A percentile compares a stretch with the other conserved stretches of the same genome.
phyloP scores from a whole-genome alignment of 2,888 invertebrate genomes.

The Dryobotodes eremita region DNA sequence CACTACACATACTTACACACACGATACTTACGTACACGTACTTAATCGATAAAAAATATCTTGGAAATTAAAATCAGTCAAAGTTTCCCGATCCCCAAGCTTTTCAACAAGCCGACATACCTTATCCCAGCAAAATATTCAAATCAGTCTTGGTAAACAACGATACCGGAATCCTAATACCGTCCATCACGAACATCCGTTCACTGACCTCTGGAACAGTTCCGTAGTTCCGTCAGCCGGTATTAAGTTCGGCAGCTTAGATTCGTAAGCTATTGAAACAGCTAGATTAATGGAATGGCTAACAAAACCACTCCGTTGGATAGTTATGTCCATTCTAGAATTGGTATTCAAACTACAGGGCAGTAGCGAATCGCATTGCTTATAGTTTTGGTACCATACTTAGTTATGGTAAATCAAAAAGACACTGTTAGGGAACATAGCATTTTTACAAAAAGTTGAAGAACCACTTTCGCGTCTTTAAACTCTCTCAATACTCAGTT shows the following conservation, averaged over 20 bases:
- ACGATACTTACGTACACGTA: neutral
- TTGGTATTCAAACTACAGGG: conserved; percentile 8
- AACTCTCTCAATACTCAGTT: neutral
- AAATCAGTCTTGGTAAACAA: conserved; percentile 36
- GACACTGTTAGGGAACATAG: neutral
- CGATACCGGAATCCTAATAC: conserved; percentile 47
- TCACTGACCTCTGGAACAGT: conserved; percentile 37
- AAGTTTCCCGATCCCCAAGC: neutral
- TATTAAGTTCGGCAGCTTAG: conserved; percentile 27
- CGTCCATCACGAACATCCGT: conserved; percentile 12
- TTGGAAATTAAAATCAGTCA: conserved; percentile 28
- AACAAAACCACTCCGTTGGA: conserved; percentile 39
- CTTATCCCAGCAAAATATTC: conserved; percentile 42
- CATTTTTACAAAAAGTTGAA: neutral
- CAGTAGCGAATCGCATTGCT: neutral
- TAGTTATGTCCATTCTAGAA: conserved; percentile 17
- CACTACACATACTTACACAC: too few relatives aligned
- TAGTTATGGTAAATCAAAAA: too few relatives aligned
- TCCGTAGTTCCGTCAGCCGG: conserved; percentile 8
- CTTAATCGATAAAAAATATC: conserved; percentile 18
- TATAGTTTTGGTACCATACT: neutral
- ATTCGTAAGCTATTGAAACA: conserved; percentile 23
- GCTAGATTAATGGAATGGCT: conserved; percentile 42
- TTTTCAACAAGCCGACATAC: neutral
- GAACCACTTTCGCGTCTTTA: neutral